Conservation (phyloP, 2,113 vertebrate species). For the Quiscalus mexicanus region DNA sequence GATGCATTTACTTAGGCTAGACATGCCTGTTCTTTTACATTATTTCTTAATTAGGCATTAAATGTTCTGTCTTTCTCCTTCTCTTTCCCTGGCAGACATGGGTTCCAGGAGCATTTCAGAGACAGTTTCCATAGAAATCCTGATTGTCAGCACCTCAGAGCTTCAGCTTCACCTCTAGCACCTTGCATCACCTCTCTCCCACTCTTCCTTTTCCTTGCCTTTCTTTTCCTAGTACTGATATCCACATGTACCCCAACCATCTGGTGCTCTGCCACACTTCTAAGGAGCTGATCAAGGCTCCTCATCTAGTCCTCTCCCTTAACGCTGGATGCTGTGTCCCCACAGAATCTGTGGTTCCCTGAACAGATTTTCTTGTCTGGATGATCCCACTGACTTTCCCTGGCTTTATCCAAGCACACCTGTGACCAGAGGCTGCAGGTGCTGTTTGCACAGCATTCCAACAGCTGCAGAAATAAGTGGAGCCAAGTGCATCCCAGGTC, state of each 20-base stretch:
- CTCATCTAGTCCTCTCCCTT: background rate
- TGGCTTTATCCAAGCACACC: background rate
- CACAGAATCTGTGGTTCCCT: background rate
- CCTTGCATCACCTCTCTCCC: background rate
- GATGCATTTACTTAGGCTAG: background rate
- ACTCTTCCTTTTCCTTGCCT: background rate
- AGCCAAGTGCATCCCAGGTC: background rate
- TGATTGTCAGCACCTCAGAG: background rate
- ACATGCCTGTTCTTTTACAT: background rate
- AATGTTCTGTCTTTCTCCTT: background rate
- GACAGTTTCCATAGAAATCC: background rate
- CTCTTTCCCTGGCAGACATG: background rate
- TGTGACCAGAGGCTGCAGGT: background rate
- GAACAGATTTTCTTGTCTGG: background rate
- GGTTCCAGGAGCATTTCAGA: background rate
- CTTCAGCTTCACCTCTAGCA: background rate
- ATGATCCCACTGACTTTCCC: background rate
- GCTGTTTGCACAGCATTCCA: accelerated
- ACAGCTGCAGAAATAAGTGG: background rate
- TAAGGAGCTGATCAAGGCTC: background rate
- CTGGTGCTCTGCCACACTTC: background rate
- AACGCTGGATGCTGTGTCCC: background rate
- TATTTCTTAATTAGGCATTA: background rate
- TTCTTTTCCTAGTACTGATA: background rate
- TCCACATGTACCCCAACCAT: background rate